A percentile compares a stretch with the other conserved stretches of the same genome.
phyloP scores from a whole-genome alignment of 2,113 vertebrate genomes.

The Ramphastos sulfuratus region DNA sequence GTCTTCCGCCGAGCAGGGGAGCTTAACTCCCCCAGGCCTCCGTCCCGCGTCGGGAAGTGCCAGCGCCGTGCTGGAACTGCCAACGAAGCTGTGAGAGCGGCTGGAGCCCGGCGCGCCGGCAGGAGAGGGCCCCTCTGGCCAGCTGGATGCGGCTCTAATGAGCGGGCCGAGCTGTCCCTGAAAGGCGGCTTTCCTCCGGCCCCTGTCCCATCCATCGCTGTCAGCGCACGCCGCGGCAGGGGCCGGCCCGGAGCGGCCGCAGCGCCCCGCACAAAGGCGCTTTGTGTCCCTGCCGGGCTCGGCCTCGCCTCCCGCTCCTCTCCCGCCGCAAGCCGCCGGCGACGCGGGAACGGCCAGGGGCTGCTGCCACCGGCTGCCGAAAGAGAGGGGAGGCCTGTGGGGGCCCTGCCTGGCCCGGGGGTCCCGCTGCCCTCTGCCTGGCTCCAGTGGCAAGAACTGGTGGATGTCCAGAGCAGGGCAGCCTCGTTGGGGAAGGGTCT shows the following conservation, averaged over 20 bases:
- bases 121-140: slow-evolving; percentile 50
- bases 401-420: neutral
- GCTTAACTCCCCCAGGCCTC: neutral
- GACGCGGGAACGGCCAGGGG: neutral
- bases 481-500: no score
- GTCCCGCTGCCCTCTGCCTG: neutral
- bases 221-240: slow-evolving; percentile 47
- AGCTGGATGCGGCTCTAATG: slow-evolving; percentile 58
- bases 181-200: slow-evolving; percentile 60
- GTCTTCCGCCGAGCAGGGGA: neutral
- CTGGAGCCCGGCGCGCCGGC: neutral
- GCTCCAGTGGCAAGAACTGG: neutral
- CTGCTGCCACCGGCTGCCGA: slow-evolving; percentile 13
- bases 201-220: slow-evolving; percentile 74
- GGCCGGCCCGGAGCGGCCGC: slow-evolving; percentile 42
- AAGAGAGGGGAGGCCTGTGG: slow-evolving; percentile 32
- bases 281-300: slow-evolving; percentile 80
- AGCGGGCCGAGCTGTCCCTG: slow-evolving; percentile 48
- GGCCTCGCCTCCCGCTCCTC: slow-evolving; percentile 41
- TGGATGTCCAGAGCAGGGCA: no score
- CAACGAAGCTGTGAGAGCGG: slow-evolving; percentile 61
- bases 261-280: slow-evolving; percentile 79
- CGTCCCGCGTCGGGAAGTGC: slow-evolving; percentile 67
- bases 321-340: slow-evolving; percentile 69
- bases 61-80: slow-evolving; percentile 69